These are phyloP conservation scores for Zophobas atratus DNA, from an alignment of 1,140 invertebrate species.

Conservation along the genomic window DNA sequence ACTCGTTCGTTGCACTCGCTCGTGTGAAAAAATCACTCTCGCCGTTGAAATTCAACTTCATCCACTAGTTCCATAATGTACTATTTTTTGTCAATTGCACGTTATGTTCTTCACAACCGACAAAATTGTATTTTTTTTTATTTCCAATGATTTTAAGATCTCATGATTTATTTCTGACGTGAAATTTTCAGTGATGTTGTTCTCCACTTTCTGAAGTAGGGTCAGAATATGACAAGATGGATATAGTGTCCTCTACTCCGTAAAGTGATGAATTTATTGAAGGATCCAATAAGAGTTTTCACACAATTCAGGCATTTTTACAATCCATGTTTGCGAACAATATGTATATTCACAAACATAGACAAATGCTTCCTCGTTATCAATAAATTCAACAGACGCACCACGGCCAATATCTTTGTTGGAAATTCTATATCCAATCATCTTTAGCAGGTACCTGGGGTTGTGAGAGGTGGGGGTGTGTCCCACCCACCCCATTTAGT, in stretches of 20 bases:
- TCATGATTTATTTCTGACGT: neutral
- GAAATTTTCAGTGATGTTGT: neutral
- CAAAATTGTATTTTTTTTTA: no score
- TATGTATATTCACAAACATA: conserved; percentile 16
- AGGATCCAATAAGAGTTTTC: conserved; percentile 4
- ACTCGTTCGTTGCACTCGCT: no score
- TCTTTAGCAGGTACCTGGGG: no score
- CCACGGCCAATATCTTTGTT: neutral
- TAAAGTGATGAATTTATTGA: conserved; percentile 22
- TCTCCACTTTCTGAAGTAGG: conserved; percentile 3
- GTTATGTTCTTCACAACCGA: no score
- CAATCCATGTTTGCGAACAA: neutral
- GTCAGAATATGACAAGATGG: neutral
- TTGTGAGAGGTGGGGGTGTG: no score
- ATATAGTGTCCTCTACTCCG: conserved; percentile 12
- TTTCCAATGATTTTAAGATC: no score
- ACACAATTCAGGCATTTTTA: conserved; percentile 4
- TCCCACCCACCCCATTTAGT: no score
- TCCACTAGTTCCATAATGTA: no score
- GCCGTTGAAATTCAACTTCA: no score
- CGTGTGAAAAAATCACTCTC: no score
- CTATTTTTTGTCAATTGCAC: no score
- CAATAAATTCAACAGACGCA: neutral
- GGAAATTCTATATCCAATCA: no score
- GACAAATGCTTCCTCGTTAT: conserved; percentile 18